Percentiles rank a stretch among this genome's conserved stretches.
Evolutionary conservation across 2,888 invertebrate species (phyloP).

Genomic region (Ennomos quercinarius): DNA sequence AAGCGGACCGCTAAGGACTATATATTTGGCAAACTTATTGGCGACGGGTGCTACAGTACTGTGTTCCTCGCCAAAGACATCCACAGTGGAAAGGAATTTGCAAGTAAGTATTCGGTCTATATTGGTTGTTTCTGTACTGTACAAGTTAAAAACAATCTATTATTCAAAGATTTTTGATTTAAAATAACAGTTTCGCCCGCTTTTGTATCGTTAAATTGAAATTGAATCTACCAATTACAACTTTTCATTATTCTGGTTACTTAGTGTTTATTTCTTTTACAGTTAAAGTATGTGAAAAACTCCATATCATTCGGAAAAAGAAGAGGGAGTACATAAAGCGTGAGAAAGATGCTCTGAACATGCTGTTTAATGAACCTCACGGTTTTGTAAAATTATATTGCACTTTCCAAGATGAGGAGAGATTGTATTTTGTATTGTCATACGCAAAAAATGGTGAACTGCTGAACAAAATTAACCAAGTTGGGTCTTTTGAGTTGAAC

Average conservation of each 20-base stretch:
- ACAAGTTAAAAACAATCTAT: too few relatives aligned
- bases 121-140: too few relatives aligned
- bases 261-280: constrained; percentile 61
- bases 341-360: constrained; percentile 97
- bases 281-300: constrained; percentile 99
- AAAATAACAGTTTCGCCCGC: too few relatives aligned
- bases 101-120: constrained; percentile 89
- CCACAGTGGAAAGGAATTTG: constrained; percentile 95
- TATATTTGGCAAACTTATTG: constrained; percentile 97
- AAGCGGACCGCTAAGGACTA: constrained; percentile 95
- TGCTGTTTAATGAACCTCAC: constrained; percentile 91
- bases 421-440: constrained; percentile 97
- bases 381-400: constrained; percentile 97
- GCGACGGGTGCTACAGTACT: constrained; percentile 98
- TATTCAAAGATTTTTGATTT: too few relatives aligned
- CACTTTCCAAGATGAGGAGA: constrained; percentile 97
- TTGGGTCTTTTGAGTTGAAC: constrained; percentile 94
- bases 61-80: constrained; percentile 98
- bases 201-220: too few relatives aligned
- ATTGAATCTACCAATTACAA: not conserved
- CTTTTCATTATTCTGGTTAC: not conserved
- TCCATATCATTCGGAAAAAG: constrained; percentile 95
- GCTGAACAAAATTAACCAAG: constrained; percentile 95
- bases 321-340: constrained; percentile 97
- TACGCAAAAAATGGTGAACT: constrained; percentile 98